Evolutionary conservation across 1,140 invertebrate species (phyloP).

Genomic region (Littorina saxatilis): DNA sequence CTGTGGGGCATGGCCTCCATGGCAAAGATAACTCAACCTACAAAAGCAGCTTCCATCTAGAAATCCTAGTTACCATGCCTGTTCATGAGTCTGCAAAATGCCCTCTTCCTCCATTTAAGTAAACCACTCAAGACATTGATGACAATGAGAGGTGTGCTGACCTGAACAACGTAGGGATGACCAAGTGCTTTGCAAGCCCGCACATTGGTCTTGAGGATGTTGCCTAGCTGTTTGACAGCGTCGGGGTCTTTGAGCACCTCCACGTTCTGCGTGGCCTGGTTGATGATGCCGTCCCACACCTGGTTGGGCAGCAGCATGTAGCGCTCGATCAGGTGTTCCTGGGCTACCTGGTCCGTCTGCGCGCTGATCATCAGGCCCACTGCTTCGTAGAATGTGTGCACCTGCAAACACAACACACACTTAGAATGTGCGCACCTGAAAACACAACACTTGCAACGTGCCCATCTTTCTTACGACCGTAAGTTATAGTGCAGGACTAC

Average conservation of each 20-base stretch:
- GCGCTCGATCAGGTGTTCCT: constrained; percentile 96
- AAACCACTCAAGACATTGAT: no score
- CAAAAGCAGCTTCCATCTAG: no score
- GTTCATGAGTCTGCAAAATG: no score
- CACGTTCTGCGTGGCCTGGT: constrained; percentile 96
- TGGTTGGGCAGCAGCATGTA: constrained; percentile 99
- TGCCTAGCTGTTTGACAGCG: constrained; percentile 97
- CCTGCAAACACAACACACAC: constrained; percentile 78
- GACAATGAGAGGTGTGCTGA: no score
- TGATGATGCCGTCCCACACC: constrained; percentile 99
- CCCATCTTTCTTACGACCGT: no score
- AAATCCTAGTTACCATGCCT: no score
- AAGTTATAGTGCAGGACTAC: no score
- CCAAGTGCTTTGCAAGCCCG: constrained; percentile 97
- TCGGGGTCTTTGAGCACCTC: constrained; percentile 97
- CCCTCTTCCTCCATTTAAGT: no score
- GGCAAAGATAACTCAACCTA: no score
- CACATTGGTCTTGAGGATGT: constrained; percentile 99
- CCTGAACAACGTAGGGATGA: constrained; percentile 95
- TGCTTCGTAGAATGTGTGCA: constrained; percentile 99
- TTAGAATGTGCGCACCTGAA: neutral
- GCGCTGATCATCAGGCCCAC: constrained; percentile 99
- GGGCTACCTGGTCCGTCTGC: constrained; percentile 89
- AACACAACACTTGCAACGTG: no score
- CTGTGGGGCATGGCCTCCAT: no score